Percentiles rank a stretch among this genome's conserved stretches.
Evolutionary conservation across 2,113 vertebrate species (phyloP).

Genomic region (Notothenia coriiceps): DNA sequence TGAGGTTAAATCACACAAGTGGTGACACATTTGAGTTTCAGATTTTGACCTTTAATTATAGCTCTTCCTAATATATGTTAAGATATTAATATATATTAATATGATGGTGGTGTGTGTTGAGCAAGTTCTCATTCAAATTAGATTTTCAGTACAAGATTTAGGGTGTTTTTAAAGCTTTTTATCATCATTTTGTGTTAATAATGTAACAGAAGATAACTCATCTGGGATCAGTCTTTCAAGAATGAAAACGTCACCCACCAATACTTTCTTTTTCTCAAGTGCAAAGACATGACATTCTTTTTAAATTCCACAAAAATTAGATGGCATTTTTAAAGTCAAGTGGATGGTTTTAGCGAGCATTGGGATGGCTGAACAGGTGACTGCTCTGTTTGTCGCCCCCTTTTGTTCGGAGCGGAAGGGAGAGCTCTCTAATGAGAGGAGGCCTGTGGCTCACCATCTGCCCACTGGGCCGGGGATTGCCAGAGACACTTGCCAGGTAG

Average conservation of each 20-base stretch:
- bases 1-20: not conserved
- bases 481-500: constrained; percentile 65
- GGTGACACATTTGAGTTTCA: constrained; percentile 6
- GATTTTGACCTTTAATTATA: constrained; percentile 14
- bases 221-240: too few relatives aligned
- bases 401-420: constrained; percentile 76
- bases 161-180: not conserved
- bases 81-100: too few relatives aligned
- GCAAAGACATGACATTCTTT: not conserved
- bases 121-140: not conserved
- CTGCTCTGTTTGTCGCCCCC: constrained; percentile 68
- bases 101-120: not conserved
- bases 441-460: constrained; percentile 83
- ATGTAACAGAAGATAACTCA: too few relatives aligned
- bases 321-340: constrained; percentile 2
- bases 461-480: constrained; percentile 53
- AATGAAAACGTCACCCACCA: not conserved
- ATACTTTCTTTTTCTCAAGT: too few relatives aligned
- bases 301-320: not conserved
- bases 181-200: too few relatives aligned
- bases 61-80: not conserved
- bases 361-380: constrained; percentile 58
- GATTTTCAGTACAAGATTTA: not conserved
- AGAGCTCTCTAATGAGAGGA: constrained; percentile 51
- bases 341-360: not conserved